Conservation (phyloP, 2,113 vertebrate species). For the Elachura formosa region DNA sequence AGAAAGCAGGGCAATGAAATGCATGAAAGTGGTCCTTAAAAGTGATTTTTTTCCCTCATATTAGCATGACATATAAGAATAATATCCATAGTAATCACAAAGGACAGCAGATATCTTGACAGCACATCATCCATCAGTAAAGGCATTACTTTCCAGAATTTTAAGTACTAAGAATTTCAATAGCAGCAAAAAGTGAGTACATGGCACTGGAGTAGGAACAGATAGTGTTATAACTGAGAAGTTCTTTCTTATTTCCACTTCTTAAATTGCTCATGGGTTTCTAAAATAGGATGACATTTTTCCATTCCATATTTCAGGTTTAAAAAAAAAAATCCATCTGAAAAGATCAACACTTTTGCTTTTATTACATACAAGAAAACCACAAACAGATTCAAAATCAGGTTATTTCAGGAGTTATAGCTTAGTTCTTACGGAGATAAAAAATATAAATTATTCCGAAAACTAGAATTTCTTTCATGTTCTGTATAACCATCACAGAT, state of each 20-base stretch:
- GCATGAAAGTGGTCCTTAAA: neutral
- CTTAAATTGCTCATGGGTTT: neutral
- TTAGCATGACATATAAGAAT: neutral
- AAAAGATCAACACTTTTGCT: neutral
- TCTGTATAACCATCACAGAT: neutral
- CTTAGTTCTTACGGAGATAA: neutral
- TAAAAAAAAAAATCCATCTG: neutral
- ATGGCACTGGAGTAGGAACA: neutral
- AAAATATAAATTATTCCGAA: neutral
- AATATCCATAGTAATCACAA: neutral
- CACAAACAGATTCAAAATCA: neutral
- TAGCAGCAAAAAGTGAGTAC: neutral
- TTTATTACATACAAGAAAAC: neutral
- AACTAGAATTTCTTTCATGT: neutral
- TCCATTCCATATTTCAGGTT: neutral
- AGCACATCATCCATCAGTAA: neutral
- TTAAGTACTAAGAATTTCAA: neutral
- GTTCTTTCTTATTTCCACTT: neutral
- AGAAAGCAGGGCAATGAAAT: neutral
- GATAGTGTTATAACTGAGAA: neutral
- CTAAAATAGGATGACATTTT: neutral
- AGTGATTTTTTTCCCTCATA: neutral
- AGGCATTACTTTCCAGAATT: neutral
- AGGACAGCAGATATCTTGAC: neutral
- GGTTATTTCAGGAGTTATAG: neutral